These are phyloP conservation scores for Octodon degus DNA, from an alignment of 2,113 vertebrate genomes.

Conservation along the genomic window DNA sequence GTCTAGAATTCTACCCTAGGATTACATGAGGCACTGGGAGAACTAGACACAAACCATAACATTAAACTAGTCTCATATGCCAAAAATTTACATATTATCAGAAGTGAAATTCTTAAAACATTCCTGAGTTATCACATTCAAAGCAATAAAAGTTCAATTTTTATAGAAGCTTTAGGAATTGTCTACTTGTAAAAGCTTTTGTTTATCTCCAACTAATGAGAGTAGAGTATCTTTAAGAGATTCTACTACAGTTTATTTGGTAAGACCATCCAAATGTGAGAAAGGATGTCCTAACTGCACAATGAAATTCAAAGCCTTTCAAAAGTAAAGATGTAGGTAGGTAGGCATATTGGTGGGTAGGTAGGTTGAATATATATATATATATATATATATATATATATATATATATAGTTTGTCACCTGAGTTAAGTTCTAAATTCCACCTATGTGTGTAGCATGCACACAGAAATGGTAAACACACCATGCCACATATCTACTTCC, in stretches of 20 bases:
- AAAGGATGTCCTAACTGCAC: background rate
- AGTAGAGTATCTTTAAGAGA: background rate
- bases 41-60: too few species aligned
- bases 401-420: background rate
- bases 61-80: background rate
- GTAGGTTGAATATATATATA: background rate
- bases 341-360: too few species aligned
- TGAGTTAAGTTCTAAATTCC: background rate
- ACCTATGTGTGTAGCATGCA: background rate
- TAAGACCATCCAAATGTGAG: background rate
- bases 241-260: background rate
- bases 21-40: too few species aligned
- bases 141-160: background rate
- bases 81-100: background rate
- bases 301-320: background rate
- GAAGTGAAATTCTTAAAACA: slow-evolving; percentile 24
- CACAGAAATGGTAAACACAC: slow-evolving; percentile 1
- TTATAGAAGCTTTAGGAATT: background rate
- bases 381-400: background rate
- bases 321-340: background rate
- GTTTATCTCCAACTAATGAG: background rate
- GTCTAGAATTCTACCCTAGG: too few species aligned
- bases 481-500: background rate
- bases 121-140: background rate
- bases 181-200: background rate